These are phyloP conservation scores for Drosophila mettleri DNA, from an alignment of 2,888 invertebrate species.

Conservation along the genomic window DNA sequence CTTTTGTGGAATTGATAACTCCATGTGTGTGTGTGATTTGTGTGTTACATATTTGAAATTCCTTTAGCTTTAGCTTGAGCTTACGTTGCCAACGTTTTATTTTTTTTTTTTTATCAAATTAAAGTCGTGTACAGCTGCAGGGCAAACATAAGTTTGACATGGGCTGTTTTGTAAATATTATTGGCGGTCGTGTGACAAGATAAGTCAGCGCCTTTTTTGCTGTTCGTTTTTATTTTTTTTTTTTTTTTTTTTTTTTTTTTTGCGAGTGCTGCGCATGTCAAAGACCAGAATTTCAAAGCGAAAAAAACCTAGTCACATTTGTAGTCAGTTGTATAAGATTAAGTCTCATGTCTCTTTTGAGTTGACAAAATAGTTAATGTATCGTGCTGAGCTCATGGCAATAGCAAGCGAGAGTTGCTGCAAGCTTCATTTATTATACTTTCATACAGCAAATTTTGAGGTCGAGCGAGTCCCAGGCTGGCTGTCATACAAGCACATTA, in stretches of 20 bases:
- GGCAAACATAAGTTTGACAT: constrained; percentile 50
- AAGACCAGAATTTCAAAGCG: constrained; percentile 7
- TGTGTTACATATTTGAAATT: constrained; percentile 51
- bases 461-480: constrained; percentile 4
- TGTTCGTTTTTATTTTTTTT: no score
- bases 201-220: constrained; percentile 29
- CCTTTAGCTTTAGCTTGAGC: constrained; percentile 31
- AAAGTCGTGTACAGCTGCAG: constrained; percentile 61
- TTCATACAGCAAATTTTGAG: no score
- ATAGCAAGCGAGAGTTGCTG: no score
- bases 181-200: constrained; percentile 55
- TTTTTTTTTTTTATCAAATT: constrained; percentile 66
- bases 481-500: constrained; percentile 34
- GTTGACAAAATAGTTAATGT: constrained; percentile 15
- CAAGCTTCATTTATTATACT: neutral
- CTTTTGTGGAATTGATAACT: constrained; percentile 74
- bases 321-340: constrained; percentile 2
- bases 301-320: neutral
- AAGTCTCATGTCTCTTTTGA: neutral
- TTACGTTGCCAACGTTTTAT: constrained; percentile 13
- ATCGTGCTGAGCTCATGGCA: no score
- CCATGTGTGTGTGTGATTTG: constrained; percentile 11
- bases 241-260: neutral
- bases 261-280: neutral
- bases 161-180: constrained; percentile 31